Percentiles rank a stretch among this genome's conserved stretches.
phyloP scores from a whole-genome alignment of 2,888 invertebrate genomes.

The Drosophila rubida region DNA sequence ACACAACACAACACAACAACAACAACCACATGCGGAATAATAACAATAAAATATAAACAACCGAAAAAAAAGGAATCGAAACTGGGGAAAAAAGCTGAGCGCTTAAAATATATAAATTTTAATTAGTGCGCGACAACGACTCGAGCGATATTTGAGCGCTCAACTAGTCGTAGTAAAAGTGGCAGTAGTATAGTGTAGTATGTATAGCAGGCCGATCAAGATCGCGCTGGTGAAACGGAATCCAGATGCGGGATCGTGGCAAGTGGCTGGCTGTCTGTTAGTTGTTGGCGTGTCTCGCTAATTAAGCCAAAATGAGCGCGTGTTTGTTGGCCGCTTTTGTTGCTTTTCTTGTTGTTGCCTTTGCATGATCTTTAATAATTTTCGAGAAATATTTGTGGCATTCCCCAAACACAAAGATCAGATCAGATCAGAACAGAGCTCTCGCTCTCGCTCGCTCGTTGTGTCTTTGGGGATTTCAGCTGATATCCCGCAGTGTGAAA shows the following conservation, averaged over 20 bases:
- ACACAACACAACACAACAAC: conserved; percentile 15
- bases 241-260: conserved; percentile 48
- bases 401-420: conserved; percentile 29
- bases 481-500: conserved; percentile 79
- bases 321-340: conserved; percentile 42
- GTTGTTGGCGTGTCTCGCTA: conserved; percentile 71
- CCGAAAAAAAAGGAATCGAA: conserved; percentile 24
- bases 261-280: conserved; percentile 17
- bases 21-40: background rate
- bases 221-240: conserved; percentile 54
- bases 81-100: conserved; percentile 56
- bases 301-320: conserved; percentile 77
- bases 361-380: conserved; percentile 80
- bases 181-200: background rate
- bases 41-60: conserved; percentile 16
- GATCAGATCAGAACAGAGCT: conserved; percentile 45
- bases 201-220: conserved; percentile 65
- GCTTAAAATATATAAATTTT: conserved; percentile 72
- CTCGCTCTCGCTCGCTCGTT: background rate
- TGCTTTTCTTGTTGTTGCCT: conserved; percentile 28
- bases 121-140: conserved; percentile 65
- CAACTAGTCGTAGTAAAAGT: background rate
- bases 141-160: conserved; percentile 68
- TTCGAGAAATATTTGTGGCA: conserved; percentile 69
- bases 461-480: conserved; percentile 28